Evolutionary conservation across 2,888 invertebrate genomes (phyloP).

Genomic region (Arctia plantaginis): DNA sequence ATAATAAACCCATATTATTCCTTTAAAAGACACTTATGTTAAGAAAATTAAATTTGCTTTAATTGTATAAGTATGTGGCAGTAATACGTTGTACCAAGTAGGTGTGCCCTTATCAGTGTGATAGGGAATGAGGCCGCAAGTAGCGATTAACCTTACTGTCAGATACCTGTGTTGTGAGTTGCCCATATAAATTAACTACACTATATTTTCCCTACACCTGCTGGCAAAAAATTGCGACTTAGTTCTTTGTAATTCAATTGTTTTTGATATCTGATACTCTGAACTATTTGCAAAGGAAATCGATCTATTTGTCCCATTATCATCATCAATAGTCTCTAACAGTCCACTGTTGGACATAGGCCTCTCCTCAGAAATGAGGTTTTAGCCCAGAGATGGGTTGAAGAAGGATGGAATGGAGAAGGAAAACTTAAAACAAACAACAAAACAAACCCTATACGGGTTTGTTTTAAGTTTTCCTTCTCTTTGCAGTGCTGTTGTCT

Average conservation of each 20-base stretch:
- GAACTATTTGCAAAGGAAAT: neutral
- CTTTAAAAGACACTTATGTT: neutral
- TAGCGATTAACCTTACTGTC: slow-evolving; percentile 50
- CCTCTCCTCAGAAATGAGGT: too few relatives aligned
- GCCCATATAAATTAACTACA: neutral
- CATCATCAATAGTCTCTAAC: too few relatives aligned
- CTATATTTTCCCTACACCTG: neutral
- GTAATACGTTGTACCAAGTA: slow-evolving; percentile 49
- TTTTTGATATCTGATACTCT: neutral
- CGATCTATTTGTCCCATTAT: neutral
- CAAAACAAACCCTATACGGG: too few relatives aligned
- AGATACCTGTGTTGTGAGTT: slow-evolving; percentile 7
- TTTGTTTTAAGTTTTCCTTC: too few relatives aligned
- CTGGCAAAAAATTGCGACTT: neutral
- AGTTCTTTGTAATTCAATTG: neutral
- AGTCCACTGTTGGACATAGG: too few relatives aligned
- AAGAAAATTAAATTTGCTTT: slow-evolving; percentile 10
- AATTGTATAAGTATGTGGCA: slow-evolving; percentile 30
- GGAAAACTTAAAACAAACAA: too few relatives aligned
- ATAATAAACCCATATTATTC: neutral
- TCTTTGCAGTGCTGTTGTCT: too few relatives aligned
- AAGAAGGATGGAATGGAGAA: too few relatives aligned
- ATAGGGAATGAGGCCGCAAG: slow-evolving; percentile 74
- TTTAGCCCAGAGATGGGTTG: too few relatives aligned
- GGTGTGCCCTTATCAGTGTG: slow-evolving; percentile 74